Conservation (phyloP, 2,888 invertebrate species). For the Cheilosia vernalis region DNA sequence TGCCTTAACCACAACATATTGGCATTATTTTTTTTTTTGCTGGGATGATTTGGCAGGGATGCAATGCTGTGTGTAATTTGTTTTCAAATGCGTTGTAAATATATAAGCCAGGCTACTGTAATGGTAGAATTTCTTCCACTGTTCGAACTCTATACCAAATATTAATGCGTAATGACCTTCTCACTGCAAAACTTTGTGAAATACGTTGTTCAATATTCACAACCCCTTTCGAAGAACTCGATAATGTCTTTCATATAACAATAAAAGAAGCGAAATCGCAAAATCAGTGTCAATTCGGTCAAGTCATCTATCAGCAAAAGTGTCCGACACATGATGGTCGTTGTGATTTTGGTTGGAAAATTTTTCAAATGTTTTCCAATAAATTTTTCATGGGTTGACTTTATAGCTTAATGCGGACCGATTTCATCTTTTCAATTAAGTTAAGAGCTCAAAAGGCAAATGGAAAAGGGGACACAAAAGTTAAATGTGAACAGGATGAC, state of each 20-base stretch:
- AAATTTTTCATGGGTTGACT: conserved; percentile 4
- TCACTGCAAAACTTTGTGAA: not conserved
- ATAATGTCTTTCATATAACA: not conserved
- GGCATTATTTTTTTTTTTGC: too few species aligned
- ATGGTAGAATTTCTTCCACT: too few species aligned
- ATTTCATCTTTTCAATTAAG: conserved; percentile 14
- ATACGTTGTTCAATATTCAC: not conserved
- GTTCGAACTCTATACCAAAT: too few species aligned
- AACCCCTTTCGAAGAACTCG: not conserved
- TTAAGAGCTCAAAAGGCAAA: not conserved
- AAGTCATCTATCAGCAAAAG: conserved; percentile 2
- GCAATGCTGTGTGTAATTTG: too few species aligned
- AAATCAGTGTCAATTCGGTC: not conserved
- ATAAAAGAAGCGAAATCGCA: not conserved
- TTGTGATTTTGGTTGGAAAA: not conserved
- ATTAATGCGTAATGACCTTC: not conserved
- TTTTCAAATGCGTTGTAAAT: too few species aligned
- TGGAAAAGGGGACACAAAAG: not conserved
- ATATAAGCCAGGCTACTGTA: too few species aligned
- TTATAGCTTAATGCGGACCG: conserved; percentile 1
- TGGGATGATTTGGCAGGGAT: too few species aligned
- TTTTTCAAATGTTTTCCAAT: not conserved
- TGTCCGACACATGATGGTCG: not conserved
- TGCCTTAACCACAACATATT: too few species aligned
- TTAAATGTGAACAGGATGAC: not conserved